phyloP scores from a whole-genome alignment of 2,113 vertebrate genomes.

The Choloepus hoffmanni region DNA sequence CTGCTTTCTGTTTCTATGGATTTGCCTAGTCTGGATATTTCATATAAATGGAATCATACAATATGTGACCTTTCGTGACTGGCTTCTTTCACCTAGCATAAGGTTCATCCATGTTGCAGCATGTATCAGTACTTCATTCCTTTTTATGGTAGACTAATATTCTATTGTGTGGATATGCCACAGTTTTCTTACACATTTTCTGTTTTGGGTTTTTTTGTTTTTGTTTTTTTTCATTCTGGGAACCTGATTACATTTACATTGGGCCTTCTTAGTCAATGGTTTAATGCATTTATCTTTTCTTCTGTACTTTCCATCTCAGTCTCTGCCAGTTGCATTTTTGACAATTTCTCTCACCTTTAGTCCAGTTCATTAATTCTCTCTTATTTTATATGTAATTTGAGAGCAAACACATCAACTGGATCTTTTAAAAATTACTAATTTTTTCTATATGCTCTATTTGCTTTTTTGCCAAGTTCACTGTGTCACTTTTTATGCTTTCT shows the following conservation, averaged over 20 bases:
- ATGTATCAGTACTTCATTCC: no score
- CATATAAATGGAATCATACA: no score
- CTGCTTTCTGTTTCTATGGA: no score
- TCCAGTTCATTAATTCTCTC: not conserved
- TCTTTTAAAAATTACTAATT: not conserved
- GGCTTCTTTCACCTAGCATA: no score
- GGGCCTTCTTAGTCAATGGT: not conserved
- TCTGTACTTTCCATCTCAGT: not conserved
- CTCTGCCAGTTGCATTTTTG: not conserved
- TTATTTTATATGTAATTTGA: not conserved
- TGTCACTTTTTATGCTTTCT: not conserved
- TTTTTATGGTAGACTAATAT: no score
- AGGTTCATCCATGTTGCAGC: no score
- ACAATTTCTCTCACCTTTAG: slow-evolving; percentile 13
- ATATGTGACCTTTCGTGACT: no score
- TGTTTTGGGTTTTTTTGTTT: not conserved
- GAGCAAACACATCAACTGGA: not conserved
- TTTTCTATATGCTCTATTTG: slow-evolving; percentile 4
- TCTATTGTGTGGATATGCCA: no score
- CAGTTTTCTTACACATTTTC: no score
- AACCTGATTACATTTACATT: not conserved
- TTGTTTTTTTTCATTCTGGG: not conserved
- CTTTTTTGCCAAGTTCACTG: not conserved
- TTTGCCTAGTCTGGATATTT: no score
- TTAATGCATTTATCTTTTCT: not conserved